These are phyloP conservation scores for Hoplodrina blanda DNA, from an alignment of 2,888 invertebrate species.

Conservation along the genomic window DNA sequence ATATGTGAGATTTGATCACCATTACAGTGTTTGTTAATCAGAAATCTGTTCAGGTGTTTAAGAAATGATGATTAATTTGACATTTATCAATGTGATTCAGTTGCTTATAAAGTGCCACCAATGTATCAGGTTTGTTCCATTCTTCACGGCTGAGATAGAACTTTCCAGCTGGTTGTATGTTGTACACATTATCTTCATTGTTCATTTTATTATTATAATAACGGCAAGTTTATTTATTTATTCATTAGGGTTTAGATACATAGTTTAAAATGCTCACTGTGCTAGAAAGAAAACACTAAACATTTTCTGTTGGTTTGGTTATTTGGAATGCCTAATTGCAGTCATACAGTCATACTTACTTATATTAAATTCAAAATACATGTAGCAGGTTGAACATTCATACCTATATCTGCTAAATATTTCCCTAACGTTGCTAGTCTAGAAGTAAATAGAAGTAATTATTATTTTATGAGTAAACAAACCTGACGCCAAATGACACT, in stretches of 20 bases:
- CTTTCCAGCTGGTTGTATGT: neutral
- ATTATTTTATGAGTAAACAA: slow-evolving; percentile 15
- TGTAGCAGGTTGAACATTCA: neutral
- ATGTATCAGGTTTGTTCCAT: neutral
- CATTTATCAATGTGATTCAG: neutral
- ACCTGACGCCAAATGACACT: neutral
- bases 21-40: neutral
- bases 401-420: neutral
- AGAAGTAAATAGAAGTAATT: too few species aligned
- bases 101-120: neutral
- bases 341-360: neutral
- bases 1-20: neutral
- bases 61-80: too few species aligned
- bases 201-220: neutral
- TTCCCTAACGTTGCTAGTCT: neutral
- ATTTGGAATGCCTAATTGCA: neutral
- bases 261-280: neutral
- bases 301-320: neutral
- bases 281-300: neutral
- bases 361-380: neutral
- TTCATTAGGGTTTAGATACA: too few species aligned
- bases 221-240: neutral
- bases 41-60: neutral
- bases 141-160: neutral
- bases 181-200: neutral